A percentile compares a stretch with the other conserved stretches of the same genome.
Evolutionary conservation across 2,888 invertebrate species (phyloP).

Genomic region (Agriopis leucophaearia): DNA sequence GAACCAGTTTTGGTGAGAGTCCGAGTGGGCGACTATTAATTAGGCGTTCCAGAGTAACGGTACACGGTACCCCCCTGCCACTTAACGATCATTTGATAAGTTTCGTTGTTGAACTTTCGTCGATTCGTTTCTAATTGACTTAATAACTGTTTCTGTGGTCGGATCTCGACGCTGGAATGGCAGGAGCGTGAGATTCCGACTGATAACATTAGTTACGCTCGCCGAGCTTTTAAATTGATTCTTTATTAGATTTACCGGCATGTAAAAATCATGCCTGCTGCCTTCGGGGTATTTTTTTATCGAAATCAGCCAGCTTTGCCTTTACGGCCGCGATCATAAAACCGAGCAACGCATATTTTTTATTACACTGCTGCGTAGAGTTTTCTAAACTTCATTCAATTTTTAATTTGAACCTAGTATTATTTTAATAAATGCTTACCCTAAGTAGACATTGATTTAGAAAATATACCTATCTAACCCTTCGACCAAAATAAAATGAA

Average conservation of each 20-base stretch:
- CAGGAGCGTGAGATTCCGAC: constrained; percentile 54
- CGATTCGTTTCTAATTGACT: constrained; percentile 67
- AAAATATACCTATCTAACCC: too few relatives aligned
- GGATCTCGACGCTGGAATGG: constrained; percentile 51
- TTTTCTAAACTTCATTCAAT: constrained; percentile 19
- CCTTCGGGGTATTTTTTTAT: constrained; percentile 26
- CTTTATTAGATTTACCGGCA: constrained; percentile 48
- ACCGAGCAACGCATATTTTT: constrained; percentile 32
- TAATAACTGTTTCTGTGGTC: constrained; percentile 58
- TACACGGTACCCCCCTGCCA: constrained; percentile 60
- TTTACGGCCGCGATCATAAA: constrained; percentile 33
- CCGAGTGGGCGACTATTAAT: constrained; percentile 80
- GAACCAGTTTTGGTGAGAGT: constrained; percentile 67
- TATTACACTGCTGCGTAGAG: constrained; percentile 24
- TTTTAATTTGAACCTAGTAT: constrained; percentile 7
- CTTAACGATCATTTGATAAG: constrained; percentile 76
- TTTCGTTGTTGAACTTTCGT: constrained; percentile 66
- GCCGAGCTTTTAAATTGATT: constrained; percentile 52
- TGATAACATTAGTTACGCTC: constrained; percentile 61
- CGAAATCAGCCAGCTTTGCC: constrained; percentile 28
- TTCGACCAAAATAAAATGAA: too few relatives aligned
- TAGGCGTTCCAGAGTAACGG: constrained; percentile 72
- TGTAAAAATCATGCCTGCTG: constrained; percentile 39
- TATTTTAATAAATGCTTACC: neutral
- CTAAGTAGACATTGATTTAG: neutral